Base-by-base conservation (phyloP, 2,113 vertebrate species). In the Ranitomeya variabilis region DNA sequence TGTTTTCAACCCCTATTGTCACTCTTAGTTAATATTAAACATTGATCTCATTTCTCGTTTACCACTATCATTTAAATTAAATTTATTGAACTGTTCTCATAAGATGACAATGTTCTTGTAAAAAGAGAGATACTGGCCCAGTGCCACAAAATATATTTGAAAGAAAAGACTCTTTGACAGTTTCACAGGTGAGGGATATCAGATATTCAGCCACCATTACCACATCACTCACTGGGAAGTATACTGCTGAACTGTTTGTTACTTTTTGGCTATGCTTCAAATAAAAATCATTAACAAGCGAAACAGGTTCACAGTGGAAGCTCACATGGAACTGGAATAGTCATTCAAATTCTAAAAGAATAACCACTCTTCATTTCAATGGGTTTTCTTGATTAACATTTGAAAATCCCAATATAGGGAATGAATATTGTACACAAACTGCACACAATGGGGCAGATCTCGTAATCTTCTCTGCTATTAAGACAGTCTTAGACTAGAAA, bases 91-190 rank as follows among this genome's bases (percentile, higher is more conserved):
- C 54, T 76, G 52, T 76, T 85, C 52, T 76, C 84, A 76, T 60
- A 60, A 45, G 57, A 85, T 74, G 83, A 74, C 83, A 74, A 86
- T 86, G 54, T 86, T 86, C 54, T 86, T 73, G 51, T 86, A 57
- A 74, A 76, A 86, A 21, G 26, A 86, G 18, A 86, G 57, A 76
- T 31, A 60, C 31, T 86, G 69, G 84, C 26, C 51, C n/a, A 60
- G 12, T 86, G 84, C 84, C 84, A 74, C 18, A 73, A 76, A 86
- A 86, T 23, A 62, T 55, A 62, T 37, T 59, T 86, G 71, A 86
- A 86, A 60, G 71, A 45, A 76, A 86, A 59, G 69, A 57, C 71
- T 45, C 12, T 51, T 83, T 86, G 71, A 55, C 55, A 62, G 83
- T 76, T 86, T 76, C 52, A 76, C 76, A 18, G 55, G 55, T 76